phyloP scores from a whole-genome alignment of 2,888 invertebrate species.

The Hypercompe scribonia region DNA sequence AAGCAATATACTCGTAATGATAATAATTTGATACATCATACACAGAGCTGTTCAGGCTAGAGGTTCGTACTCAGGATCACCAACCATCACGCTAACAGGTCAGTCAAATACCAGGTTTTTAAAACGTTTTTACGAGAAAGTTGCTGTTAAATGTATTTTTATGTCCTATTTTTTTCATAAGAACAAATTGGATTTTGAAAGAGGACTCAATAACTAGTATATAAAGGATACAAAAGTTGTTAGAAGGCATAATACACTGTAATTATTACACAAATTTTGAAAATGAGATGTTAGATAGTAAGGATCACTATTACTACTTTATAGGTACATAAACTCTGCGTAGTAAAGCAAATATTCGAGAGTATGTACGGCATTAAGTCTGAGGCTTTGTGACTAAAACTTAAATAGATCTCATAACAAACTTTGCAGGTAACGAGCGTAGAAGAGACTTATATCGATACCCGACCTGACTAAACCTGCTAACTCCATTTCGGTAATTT shows the following conservation, averaged over 20 bases:
- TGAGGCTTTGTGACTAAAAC: neutral
- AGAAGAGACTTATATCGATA: conserved; percentile 1
- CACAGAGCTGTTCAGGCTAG: too few relatives aligned
- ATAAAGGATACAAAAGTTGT: neutral
- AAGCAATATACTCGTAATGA: too few relatives aligned
- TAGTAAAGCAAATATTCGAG: neutral
- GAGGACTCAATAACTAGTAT: neutral
- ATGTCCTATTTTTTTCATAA: neutral
- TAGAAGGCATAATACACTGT: neutral
- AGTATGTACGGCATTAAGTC: neutral
- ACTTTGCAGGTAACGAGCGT: neutral
- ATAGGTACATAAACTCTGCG: neutral
- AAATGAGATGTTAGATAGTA: neutral
- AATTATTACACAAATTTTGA: neutral
- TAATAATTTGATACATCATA: too few relatives aligned
- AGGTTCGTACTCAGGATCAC: too few relatives aligned
- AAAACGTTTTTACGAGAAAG: too few relatives aligned
- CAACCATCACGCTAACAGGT: too few relatives aligned
- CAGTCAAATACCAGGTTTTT: too few relatives aligned
- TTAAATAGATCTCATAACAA: neutral
- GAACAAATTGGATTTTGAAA: neutral
- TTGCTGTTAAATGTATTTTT: neutral
- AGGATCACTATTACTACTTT: neutral
- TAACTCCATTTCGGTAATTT: neutral
- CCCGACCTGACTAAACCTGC: neutral